Conservation (phyloP, 1,140 invertebrate genomes). For the Protaetia brevitarsis region DNA sequence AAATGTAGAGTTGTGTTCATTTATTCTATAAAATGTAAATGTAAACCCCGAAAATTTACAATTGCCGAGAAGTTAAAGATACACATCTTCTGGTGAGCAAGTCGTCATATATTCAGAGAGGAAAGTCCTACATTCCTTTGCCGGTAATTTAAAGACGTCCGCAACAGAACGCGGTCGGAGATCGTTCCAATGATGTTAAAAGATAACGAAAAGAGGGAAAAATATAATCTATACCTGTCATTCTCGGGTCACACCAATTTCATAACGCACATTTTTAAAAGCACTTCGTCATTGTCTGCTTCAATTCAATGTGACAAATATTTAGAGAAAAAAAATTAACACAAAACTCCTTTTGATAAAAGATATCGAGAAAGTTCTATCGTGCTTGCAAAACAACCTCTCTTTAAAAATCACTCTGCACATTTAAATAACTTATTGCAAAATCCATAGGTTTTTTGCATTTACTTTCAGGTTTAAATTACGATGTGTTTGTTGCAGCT, state of each 20-base stretch:
- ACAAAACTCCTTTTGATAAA: no score
- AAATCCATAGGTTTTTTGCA: no score
- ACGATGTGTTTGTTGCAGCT: no score
- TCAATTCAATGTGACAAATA: no score
- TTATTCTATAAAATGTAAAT: conserved; percentile 39
- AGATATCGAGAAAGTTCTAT: no score
- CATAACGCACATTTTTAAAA: no score
- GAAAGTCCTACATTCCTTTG: conserved; percentile 31
- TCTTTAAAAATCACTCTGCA: no score
- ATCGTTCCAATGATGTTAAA: conserved; percentile 2
- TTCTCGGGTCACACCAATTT: background rate
- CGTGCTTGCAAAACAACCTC: no score
- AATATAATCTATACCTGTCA: conserved; percentile 12
- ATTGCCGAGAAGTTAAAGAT: conserved; percentile 41
- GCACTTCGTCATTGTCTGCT: no score
- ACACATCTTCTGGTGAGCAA: conserved; percentile 33
- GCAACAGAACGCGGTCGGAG: conserved; percentile 23
- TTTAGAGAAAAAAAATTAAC: no score
- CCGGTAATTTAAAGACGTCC: conserved; percentile 33
- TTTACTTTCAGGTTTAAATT: no score
- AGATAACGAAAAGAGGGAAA: conserved; percentile 7
- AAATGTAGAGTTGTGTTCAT: conserved; percentile 32
- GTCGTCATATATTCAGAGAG: conserved; percentile 34
- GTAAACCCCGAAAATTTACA: conserved; percentile 38
- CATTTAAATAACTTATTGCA: no score